Evolutionary conservation across 2,797 vertebrate genomes (phyloP), one percentile per base, ranked within the genome.

Genomic region (Bufotes viridis): DNA sequence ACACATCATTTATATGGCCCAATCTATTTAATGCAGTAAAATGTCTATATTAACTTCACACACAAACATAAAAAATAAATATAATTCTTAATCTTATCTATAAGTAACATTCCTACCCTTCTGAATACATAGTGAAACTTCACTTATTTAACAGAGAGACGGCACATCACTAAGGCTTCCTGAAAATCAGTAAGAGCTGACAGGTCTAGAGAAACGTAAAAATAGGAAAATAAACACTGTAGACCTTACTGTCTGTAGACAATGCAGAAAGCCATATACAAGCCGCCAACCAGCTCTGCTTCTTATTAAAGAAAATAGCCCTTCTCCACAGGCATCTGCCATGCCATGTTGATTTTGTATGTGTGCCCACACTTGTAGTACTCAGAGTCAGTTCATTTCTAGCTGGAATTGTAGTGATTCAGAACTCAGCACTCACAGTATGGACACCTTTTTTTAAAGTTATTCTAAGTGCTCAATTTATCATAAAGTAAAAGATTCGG

Each of bases 241-340:
- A 22, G 82, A 83, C 69, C 82, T 61, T 53, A 61, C 60, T 79
- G 60, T 49, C 75, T 78, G 61, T 67, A 67, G 60, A 78, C 58
- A 86, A 86, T 78, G 49, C n/a, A 53, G 74, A 78, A 78, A 86
- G 17, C 60, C 60, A 49, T 34, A 86, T 79, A 78, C 84, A 86
- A 79, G 58, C 74, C 58, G 74, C 84, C 74, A 67, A 60, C 75
- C 84, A 79, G 58, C 55, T 65, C 84, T 78, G 84, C 75, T 79
- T 86, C 60, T 86, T 86, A 78, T 86, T 86, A 86, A 76, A 86
- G 75, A 65, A 86, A 86, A 86, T 86, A 86, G 74, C 61, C 75
- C 84, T 69, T 53, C 74, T 78, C 84, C 75, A 79, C 75, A 86
- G 74, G 84, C 74, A 86, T 86, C 42, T 86, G 75, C 74, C 84